These are phyloP conservation scores for Kryptopterus vitreolus DNA, from an alignment of 2,797 vertebrate species.

Conservation along the genomic window DNA sequence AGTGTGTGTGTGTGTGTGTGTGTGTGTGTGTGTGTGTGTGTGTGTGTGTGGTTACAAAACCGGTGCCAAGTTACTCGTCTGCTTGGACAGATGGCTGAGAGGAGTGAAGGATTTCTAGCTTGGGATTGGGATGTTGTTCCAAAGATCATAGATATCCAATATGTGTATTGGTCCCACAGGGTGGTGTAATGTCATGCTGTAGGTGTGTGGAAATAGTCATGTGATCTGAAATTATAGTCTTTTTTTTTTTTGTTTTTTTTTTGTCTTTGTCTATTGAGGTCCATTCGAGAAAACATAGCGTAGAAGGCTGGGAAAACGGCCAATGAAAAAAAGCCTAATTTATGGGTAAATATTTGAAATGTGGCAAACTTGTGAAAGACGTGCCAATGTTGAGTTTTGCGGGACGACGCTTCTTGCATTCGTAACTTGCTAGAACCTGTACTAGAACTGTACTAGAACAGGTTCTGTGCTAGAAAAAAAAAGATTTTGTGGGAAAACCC, in stretches of 20 bases:
- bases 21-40: too few species aligned
- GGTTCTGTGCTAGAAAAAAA: too few species aligned
- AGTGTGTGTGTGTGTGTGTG: slow-evolving; percentile 43
- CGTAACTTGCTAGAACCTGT: too few species aligned
- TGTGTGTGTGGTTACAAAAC: slow-evolving; percentile 45
- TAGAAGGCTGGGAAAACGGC: neutral
- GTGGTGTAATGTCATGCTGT: neutral
- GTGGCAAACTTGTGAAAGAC: neutral
- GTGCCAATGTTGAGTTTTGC: neutral
- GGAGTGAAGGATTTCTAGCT: slow-evolving; percentile 43
- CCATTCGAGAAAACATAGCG: neutral
- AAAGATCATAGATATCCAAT: slow-evolving; percentile 30
- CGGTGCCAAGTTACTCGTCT: slow-evolving; percentile 23
- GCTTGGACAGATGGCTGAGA: slow-evolving; percentile 39
- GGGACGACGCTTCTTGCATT: too few species aligned
- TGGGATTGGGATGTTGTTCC: slow-evolving; percentile 17
- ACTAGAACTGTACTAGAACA: too few species aligned
- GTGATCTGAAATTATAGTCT: slow-evolving; percentile 26
- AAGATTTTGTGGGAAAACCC: too few species aligned
- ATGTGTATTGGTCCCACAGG: slow-evolving; percentile 9
- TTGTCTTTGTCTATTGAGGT: slow-evolving; percentile 23
- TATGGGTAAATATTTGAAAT: neutral
- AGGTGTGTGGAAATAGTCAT: slow-evolving; percentile 27
- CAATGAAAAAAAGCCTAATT: slow-evolving; percentile 6
- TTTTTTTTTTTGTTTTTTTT: too few species aligned